Evolutionary conservation across 2,113 vertebrate species (phyloP).

Genomic region (Ageneiosus marmoratus): DNA sequence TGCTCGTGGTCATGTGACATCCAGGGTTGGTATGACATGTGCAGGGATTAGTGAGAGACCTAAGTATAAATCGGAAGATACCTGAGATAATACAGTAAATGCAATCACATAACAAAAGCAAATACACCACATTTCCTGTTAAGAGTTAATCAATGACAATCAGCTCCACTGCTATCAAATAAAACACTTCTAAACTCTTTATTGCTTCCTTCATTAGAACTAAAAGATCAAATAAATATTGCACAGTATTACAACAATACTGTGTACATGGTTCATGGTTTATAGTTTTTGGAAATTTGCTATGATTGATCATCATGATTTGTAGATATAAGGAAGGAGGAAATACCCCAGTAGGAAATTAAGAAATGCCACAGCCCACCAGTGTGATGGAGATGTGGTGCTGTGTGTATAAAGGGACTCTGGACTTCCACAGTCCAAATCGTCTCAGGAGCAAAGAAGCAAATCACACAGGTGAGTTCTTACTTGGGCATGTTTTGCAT

Average conservation of each 20-base stretch:
- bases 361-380: not conserved
- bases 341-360: constrained; percentile 29
- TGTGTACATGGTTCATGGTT: not conserved
- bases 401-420: constrained; percentile 26
- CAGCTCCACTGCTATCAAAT: not conserved
- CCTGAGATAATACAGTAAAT: not conserved
- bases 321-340: constrained; percentile 61
- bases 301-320: not conserved
- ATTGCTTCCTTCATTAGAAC: not conserved
- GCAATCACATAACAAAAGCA: too few species aligned
- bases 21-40: too few species aligned
- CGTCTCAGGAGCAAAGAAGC: constrained; percentile 7
- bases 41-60: too few species aligned
- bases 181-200: not conserved
- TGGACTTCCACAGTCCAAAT: constrained; percentile 15
- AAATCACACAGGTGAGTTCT: not conserved
- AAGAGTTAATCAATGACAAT: not conserved
- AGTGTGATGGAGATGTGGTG: not conserved
- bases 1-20: too few species aligned
- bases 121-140: not conserved
- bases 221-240: not conserved
- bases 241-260: not conserved
- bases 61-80: too few species aligned
- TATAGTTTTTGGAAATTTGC: not conserved
- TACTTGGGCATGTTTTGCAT: not conserved